Base-by-base conservation (phyloP, 2,113 vertebrate genomes). In the Miniopterus natalensis region DNA sequence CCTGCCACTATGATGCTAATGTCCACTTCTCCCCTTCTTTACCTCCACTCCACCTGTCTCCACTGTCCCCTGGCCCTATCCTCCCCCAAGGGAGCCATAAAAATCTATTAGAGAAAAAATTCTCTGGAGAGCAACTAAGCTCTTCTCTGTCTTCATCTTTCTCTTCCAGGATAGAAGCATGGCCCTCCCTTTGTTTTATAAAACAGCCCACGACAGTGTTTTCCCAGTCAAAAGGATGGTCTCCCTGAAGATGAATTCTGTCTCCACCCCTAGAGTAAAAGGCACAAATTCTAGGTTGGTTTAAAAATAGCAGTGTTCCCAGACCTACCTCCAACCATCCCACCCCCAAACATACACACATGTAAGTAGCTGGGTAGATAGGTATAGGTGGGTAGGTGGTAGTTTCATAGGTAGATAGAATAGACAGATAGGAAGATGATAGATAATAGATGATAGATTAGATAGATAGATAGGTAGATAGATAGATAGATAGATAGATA, bases 111-210 rank as follows among this genome's bases (percentile, higher is more conserved):
- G 49, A 49, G 68, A 18, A 68, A 20, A 68, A 45, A 36, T 11
- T 79, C 66, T 61, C 57, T 86, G 53, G 55, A 49, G 51, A 88
- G 23, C 49, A 88, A 45, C 29, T 80, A 80, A 84, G 51, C 20
- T 81, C 55, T 92, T 23, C 53, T 65, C 9, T 63, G 25, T 66
- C 79, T 94, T 92, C 85, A 85, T 81, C 42, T 75, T 29, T 63
- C 51, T 85, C 66, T 61, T 75, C 75, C 79, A 57, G n/a, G 80
- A 85, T 40, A 81, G 75, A 94, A 96, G 73, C 25, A 49, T 55
- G 5, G 31, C 27, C 73, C 15, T 68, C 3, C 40, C 79, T 85
- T 75, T 81, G 88, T 31, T 85, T 61, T 55, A 70, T 59, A 9
- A 57, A 71, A 89, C 57, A 49, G 29, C 4, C 21, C 63, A 25